Evolutionary conservation across 2,888 invertebrate genomes (phyloP).

Genomic region (Netelia fuscicornis): DNA sequence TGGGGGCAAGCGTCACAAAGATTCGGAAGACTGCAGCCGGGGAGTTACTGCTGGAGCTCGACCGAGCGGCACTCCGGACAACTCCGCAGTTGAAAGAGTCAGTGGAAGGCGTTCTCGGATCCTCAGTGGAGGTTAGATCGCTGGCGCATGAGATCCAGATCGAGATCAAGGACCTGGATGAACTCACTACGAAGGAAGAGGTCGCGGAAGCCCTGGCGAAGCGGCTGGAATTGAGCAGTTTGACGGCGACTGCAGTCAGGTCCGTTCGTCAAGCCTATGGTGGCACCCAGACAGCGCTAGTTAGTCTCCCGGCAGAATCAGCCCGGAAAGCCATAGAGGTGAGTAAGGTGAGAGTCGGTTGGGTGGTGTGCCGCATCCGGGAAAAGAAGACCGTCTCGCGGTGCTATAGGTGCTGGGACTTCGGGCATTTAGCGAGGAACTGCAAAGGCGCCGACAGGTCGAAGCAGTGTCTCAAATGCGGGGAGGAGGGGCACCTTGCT

Average conservation of each 20-base stretch:
- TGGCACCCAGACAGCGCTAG: slow-evolving; percentile 56
- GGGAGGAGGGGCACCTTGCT: slow-evolving; percentile 52
- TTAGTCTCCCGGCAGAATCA: slow-evolving; percentile 45
- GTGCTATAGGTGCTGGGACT: slow-evolving; percentile 63
- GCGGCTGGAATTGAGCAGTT: background rate
- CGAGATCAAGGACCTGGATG: slow-evolving; percentile 65
- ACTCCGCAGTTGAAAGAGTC: slow-evolving; percentile 20
- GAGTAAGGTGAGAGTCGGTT: slow-evolving; percentile 51
- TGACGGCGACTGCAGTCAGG: slow-evolving; percentile 19
- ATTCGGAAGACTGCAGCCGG: slow-evolving; percentile 29
- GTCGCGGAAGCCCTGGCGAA: slow-evolving; percentile 26
- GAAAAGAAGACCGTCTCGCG: slow-evolving; percentile 31
- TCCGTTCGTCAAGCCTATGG: slow-evolving; percentile 50
- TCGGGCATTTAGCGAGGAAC: slow-evolving; percentile 49
- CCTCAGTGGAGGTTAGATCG: slow-evolving; percentile 25
- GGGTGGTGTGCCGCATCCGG: slow-evolving; percentile 64
- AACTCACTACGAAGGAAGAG: slow-evolving; percentile 57
- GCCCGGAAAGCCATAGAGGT: slow-evolving; percentile 14
- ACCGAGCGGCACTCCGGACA: background rate
- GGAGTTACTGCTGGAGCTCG: slow-evolving; percentile 27
- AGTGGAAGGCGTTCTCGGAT: slow-evolving; percentile 3
- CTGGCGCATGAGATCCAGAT: slow-evolving; percentile 49
- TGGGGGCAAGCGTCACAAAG: background rate
- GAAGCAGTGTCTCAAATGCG: slow-evolving; percentile 56
- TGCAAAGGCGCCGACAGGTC: slow-evolving; percentile 55